Conservation (phyloP, 2,888 invertebrate genomes). For the Chymomyza fuscimana region DNA sequence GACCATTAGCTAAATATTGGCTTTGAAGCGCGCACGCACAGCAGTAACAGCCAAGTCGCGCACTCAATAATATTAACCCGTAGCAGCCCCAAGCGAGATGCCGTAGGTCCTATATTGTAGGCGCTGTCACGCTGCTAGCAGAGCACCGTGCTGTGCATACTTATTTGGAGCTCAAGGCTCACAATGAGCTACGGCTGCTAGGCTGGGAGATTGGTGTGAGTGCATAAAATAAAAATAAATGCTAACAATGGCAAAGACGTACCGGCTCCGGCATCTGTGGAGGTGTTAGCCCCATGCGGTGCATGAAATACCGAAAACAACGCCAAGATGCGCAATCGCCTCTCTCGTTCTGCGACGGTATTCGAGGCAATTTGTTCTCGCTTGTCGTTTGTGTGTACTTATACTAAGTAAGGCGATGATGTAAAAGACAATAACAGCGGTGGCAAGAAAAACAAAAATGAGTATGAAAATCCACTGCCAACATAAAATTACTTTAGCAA, state of each 20-base stretch:
- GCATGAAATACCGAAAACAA: slow-evolving; percentile 56
- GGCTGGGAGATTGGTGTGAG: slow-evolving; percentile 44
- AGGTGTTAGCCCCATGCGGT: slow-evolving; percentile 62
- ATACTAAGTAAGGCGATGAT: slow-evolving; percentile 73
- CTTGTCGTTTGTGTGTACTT: slow-evolving; percentile 60
- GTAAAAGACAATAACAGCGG: slow-evolving; percentile 67
- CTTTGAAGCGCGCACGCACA: slow-evolving; percentile 64
- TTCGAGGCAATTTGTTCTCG: slow-evolving; percentile 59
- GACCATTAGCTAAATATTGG: slow-evolving; percentile 74
- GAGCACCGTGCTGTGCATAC: slow-evolving; percentile 72
- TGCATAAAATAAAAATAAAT: slow-evolving; percentile 74
- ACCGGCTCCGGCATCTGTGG: slow-evolving; percentile 36
- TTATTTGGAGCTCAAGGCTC: slow-evolving; percentile 68
- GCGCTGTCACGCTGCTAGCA: slow-evolving; percentile 9
- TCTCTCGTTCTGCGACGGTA: slow-evolving; percentile 1
- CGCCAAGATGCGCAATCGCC: background rate
- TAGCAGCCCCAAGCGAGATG: slow-evolving; percentile 29
- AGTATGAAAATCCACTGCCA: slow-evolving; percentile 58
- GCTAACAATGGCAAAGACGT: slow-evolving; percentile 73
- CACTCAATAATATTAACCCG: slow-evolving; percentile 72
- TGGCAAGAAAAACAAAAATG: slow-evolving; percentile 34
- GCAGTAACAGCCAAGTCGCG: slow-evolving; percentile 12
- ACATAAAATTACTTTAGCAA: slow-evolving; percentile 48
- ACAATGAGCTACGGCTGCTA: slow-evolving; percentile 10
- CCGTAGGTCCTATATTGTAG: slow-evolving; percentile 15